A percentile compares a stretch with the other conserved stretches of the same genome.
Conservation (phyloP, 2,113 vertebrate genomes). For the Centrocercus urophasianus region DNA sequence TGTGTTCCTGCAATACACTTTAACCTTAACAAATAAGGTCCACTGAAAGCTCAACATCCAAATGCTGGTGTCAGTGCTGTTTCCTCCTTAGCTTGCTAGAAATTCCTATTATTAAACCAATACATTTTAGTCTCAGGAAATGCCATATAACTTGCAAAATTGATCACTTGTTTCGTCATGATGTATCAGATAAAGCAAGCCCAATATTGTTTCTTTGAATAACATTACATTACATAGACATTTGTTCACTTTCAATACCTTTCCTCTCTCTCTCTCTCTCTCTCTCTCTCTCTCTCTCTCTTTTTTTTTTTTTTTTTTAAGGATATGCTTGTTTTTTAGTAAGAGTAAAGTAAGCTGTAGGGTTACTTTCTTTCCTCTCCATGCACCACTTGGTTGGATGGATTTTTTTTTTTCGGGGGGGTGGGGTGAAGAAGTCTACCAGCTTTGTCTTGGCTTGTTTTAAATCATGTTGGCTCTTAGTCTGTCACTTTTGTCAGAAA, state of each 20-base stretch:
- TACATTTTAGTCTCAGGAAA: background rate
- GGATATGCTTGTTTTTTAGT: background rate
- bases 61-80: background rate
- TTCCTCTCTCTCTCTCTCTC: background rate
- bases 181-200: background rate
- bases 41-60: background rate
- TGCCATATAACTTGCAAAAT: background rate
- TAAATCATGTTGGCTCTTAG: background rate
- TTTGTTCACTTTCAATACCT: background rate
- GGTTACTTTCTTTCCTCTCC: background rate
- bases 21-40: background rate
- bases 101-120: background rate
- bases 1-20: background rate
- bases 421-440: background rate
- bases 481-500: constrained; percentile 7
- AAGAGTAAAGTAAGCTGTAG: background rate
- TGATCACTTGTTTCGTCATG: background rate
- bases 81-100: background rate
- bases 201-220: background rate
- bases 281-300: background rate
- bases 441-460: background rate
- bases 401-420: background rate
- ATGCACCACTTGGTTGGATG: background rate
- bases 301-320: background rate
- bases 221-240: background rate